Conservation (phyloP, 1,140 invertebrate genomes). For the Trachymyrmex septentrionalis region DNA sequence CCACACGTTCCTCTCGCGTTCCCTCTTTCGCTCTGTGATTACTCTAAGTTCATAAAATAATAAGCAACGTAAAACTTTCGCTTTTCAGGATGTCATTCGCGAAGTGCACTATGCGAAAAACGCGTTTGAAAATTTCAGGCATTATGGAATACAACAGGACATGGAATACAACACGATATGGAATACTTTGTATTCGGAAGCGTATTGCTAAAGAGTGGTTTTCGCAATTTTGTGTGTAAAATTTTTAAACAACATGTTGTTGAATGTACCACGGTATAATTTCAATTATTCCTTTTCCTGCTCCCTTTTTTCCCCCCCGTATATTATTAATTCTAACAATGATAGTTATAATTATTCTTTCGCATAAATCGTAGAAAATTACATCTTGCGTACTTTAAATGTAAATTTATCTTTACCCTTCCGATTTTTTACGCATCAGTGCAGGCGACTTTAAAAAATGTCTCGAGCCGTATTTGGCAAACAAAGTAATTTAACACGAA, state of each 20-base stretch:
- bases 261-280: neutral
- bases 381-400: neutral
- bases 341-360: neutral
- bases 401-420: neutral
- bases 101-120: slow-evolving; percentile 9
- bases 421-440: neutral
- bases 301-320: neutral
- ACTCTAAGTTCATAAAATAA: slow-evolving; percentile 44
- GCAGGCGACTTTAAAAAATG: slow-evolving; percentile 67
- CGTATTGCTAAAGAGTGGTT: slow-evolving; percentile 27
- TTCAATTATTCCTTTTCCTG: neutral
- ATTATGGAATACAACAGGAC: slow-evolving; percentile 25
- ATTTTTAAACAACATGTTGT: slow-evolving; percentile 44
- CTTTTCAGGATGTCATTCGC: slow-evolving; percentile 38
- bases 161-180: slow-evolving; percentile 11
- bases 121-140: slow-evolving; percentile 42
- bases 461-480: slow-evolving; percentile 58
- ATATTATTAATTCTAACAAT: neutral
- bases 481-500: slow-evolving; percentile 81
- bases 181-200: slow-evolving; percentile 23
- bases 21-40: slow-evolving; percentile 33
- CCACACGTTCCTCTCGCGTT: neutral
- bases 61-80: slow-evolving; percentile 41
- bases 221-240: slow-evolving; percentile 36
- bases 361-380: neutral